These are phyloP conservation scores for Drosophila borborema DNA, from an alignment of 2,888 invertebrate genomes.

Conservation along the genomic window DNA sequence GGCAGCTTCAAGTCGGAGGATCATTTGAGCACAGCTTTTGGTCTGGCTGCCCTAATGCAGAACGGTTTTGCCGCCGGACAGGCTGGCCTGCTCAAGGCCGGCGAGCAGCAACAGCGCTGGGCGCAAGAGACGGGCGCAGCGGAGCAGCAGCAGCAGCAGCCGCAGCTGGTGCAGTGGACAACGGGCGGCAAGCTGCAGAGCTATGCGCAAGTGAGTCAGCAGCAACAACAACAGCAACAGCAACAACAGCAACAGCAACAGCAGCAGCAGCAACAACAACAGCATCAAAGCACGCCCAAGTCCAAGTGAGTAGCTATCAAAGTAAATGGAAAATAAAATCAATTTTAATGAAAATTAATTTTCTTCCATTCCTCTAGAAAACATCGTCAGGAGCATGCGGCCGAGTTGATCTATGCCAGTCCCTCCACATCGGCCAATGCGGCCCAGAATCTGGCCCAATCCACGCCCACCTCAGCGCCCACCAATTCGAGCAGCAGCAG, in stretches of 20 bases:
- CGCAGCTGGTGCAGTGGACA: slow-evolving; percentile 84
- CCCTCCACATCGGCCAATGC: slow-evolving; percentile 80
- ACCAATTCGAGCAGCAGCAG: slow-evolving; percentile 61
- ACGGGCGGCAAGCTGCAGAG: slow-evolving; percentile 93
- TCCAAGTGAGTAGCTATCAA: slow-evolving; percentile 71
- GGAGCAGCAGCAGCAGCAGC: slow-evolving; percentile 67
- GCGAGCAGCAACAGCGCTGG: slow-evolving; percentile 79
- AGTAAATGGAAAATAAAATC: not conserved
- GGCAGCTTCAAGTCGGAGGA: slow-evolving; percentile 89
- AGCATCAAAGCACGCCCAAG: slow-evolving; percentile 79
- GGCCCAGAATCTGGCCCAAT: slow-evolving; percentile 73
- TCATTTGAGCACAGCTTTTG: slow-evolving; percentile 90
- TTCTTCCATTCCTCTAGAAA: slow-evolving; percentile 62
- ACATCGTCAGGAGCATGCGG: slow-evolving; percentile 81
- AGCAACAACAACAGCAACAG: slow-evolving; percentile 76
- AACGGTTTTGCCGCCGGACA: slow-evolving; percentile 86
- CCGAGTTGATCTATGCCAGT: slow-evolving; percentile 82
- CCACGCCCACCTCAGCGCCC: slow-evolving; percentile 77
- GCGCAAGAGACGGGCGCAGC: slow-evolving; percentile 63
- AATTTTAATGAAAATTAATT: not conserved
- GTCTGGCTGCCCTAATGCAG: slow-evolving; percentile 91
- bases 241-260: slow-evolving; percentile 73
- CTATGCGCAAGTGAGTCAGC: slow-evolving; percentile 84
- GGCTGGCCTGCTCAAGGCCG: slow-evolving; percentile 71
- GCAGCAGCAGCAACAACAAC: slow-evolving; percentile 51